Evolutionary conservation across 2,888 invertebrate species (phyloP).

Genomic region (Cistogaster globosa): DNA sequence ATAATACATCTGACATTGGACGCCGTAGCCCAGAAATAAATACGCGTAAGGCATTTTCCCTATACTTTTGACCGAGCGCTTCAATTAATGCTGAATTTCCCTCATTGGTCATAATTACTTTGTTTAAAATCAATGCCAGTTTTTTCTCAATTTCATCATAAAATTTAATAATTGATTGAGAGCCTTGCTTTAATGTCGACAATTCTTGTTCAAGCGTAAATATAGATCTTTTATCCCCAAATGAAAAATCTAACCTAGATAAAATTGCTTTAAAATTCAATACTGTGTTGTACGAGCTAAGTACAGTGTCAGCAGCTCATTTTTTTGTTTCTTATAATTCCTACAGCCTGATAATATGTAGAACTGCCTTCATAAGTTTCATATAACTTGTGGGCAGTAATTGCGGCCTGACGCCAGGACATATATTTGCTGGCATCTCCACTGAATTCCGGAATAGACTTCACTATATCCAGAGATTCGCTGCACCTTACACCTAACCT

Average conservation of each 20-base stretch:
- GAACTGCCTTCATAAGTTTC: no score
- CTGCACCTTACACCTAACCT: conserved; percentile 24
- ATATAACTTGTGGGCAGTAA: conserved; percentile 24
- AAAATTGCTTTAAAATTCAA: conserved; percentile 40
- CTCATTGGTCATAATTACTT: conserved; percentile 70
- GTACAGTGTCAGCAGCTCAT: conserved; percentile 11
- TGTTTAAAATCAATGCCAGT: conserved; percentile 68
- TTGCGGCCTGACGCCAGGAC: neutral
- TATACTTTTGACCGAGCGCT: conserved; percentile 28
- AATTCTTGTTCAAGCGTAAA: conserved; percentile 67
- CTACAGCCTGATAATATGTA: no score
- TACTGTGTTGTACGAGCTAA: conserved; percentile 40
- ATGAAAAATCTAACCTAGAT: conserved; percentile 68
- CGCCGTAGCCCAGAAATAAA: conserved; percentile 36
- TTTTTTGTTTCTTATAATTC: conserved; percentile 28
- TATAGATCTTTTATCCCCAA: conserved; percentile 67
- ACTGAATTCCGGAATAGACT: conserved; percentile 34
- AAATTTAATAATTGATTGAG: conserved; percentile 60
- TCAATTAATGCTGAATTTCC: conserved; percentile 40
- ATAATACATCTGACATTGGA: conserved; percentile 18
- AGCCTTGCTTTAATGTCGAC: conserved; percentile 68
- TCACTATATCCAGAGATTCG: conserved; percentile 34
- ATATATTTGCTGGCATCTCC: conserved; percentile 1
- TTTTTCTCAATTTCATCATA: conserved; percentile 70
- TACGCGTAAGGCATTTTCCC: conserved; percentile 36